Conservation (phyloP, 2,888 invertebrate genomes). For the Seladonia tumulorum region DNA sequence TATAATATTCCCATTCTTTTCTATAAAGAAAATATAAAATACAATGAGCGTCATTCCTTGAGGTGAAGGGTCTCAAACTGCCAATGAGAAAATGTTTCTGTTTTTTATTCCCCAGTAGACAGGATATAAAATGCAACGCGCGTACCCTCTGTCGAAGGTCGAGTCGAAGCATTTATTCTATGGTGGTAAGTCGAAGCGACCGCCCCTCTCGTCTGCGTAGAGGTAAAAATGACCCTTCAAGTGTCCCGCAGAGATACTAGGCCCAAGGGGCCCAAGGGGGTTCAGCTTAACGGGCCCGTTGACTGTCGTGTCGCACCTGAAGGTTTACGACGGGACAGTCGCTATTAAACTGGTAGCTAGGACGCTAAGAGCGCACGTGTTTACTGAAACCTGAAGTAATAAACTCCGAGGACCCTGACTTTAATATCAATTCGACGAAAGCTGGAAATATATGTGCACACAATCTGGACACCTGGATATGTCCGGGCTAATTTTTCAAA, state of each 20-base stretch:
- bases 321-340: background rate
- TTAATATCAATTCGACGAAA: slow-evolving; percentile 7
- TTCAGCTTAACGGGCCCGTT: background rate
- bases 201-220: background rate
- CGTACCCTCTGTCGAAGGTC: background rate
- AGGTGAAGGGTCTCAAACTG: too few relatives aligned
- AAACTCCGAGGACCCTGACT: background rate
- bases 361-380: slow-evolving; percentile 9
- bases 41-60: background rate
- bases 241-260: background rate
- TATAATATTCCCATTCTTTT: too few relatives aligned
- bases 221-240: background rate
- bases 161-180: background rate
- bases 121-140: background rate
- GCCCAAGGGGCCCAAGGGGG: background rate
- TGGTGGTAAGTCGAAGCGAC: background rate
- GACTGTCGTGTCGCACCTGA: slow-evolving; percentile 8
- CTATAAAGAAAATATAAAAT: too few relatives aligned
- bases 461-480: background rate
- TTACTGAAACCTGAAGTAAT: slow-evolving; percentile 1
- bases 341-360: slow-evolving; percentile 6
- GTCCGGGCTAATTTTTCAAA: background rate
- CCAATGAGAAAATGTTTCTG: background rate
- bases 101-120: background rate
- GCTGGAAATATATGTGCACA: background rate